phyloP scores from a whole-genome alignment of 2,113 vertebrate species.

The Oriolus oriolus region DNA sequence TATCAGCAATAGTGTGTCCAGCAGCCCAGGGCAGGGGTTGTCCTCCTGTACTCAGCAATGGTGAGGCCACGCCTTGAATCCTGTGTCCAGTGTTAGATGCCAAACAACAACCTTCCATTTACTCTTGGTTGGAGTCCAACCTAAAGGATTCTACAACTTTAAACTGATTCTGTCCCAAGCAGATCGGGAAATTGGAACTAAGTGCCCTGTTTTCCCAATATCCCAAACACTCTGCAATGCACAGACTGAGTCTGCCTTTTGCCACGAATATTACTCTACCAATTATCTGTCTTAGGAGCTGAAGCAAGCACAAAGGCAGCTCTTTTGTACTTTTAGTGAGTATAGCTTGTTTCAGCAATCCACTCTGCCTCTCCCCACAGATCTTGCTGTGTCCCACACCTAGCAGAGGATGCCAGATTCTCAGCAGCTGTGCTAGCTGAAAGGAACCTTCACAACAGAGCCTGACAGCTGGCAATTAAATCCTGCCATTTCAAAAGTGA shows the following conservation, averaged over 20 bases:
- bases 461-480: not conserved
- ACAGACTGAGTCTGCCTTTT: not conserved
- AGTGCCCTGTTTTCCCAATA: not conserved
- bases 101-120: not conserved
- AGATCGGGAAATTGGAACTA: not conserved
- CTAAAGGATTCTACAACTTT: not conserved
- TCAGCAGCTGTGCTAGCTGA: not conserved
- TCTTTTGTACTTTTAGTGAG: not conserved
- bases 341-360: not conserved
- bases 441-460: not conserved
- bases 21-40: not conserved
- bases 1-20: not conserved
- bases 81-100: not conserved
- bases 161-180: not conserved
- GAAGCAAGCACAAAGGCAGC: not conserved
- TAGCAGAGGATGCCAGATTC: not conserved
- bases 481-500: not conserved
- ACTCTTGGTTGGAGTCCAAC: not conserved
- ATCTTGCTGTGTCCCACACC: not conserved
- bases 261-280: not conserved
- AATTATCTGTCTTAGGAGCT: not conserved
- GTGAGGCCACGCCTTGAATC: not conserved
- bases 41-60: not conserved
- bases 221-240: not conserved
- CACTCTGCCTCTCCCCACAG: not conserved